Percentiles rank a stretch among this genome's conserved stretches.
phyloP scores from a whole-genome alignment of 2,888 invertebrate genomes.

The Lissonota sp. region DNA sequence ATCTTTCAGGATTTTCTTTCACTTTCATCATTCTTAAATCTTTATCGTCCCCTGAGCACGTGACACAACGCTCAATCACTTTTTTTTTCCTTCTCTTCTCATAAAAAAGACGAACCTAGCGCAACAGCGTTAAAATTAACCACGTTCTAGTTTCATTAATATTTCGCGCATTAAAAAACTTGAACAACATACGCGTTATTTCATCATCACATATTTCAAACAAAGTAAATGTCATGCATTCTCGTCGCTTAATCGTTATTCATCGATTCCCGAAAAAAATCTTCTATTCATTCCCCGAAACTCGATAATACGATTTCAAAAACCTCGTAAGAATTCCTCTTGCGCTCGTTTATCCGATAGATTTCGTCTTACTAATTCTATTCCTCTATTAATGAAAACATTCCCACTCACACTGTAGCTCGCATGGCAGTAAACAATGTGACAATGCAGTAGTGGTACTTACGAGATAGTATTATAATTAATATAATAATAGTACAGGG shows the following conservation, averaged over 20 bases:
- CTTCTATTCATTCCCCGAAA: neutral
- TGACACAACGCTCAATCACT: neutral
- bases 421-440: slow-evolving; percentile 84
- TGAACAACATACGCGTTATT: slow-evolving; percentile 62
- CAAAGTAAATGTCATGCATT: slow-evolving; percentile 50
- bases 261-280: neutral
- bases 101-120: slow-evolving; percentile 1
- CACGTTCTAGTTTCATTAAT: slow-evolving; percentile 58
- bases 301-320: neutral
- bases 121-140: slow-evolving; percentile 44
- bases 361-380: slow-evolving; percentile 61
- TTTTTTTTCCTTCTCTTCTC: neutral
- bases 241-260: neutral
- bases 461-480: slow-evolving; percentile 75
- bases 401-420: slow-evolving; percentile 71
- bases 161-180: slow-evolving; percentile 60
- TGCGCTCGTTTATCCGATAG: slow-evolving; percentile 32
- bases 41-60: neutral
- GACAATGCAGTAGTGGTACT: slow-evolving; percentile 84
- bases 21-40: neutral
- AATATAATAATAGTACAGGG: slow-evolving; percentile 79
- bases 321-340: neutral
- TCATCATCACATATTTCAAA: slow-evolving; percentile 60
- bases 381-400: slow-evolving; percentile 46
- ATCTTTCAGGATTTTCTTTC: neutral